Evolutionary conservation across 1,140 invertebrate genomes (phyloP).

Genomic region (Anagrus nilaparvatae): DNA sequence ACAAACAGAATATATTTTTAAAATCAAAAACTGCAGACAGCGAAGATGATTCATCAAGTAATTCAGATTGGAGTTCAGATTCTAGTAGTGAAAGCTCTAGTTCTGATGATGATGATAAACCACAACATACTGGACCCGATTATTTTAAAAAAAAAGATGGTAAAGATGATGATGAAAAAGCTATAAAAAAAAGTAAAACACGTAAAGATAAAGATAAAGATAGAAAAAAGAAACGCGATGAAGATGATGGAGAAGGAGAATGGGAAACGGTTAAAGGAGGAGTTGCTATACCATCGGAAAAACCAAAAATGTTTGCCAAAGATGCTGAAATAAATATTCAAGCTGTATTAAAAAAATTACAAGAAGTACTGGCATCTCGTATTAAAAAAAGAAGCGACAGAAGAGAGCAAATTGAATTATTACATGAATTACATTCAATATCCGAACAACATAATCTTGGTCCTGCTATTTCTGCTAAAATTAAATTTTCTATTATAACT

Average conservation of each 20-base stretch:
- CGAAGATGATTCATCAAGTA: conserved; percentile 66
- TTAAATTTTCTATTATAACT: conserved; percentile 87
- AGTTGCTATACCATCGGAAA: conserved; percentile 63
- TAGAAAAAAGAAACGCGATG: conserved; percentile 45
- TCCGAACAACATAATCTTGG: conserved; percentile 80
- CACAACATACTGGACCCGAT: too few relatives aligned
- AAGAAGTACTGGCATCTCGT: conserved; percentile 84
- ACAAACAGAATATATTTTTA: conserved; percentile 23
- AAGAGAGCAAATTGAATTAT: conserved; percentile 80
- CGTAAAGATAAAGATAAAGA: conserved; percentile 49
- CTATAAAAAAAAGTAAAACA: conserved; percentile 49
- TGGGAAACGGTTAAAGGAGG: conserved; percentile 84
- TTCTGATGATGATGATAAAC: conserved; percentile 67
- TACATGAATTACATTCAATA: conserved; percentile 84
- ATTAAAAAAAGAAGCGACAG: conserved; percentile 91
- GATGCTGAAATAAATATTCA: conserved; percentile 90
- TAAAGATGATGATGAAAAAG: conserved; percentile 63
- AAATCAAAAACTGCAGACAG: conserved; percentile 35
- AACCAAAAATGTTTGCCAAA: conserved; percentile 96
- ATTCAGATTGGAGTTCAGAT: conserved; percentile 78
- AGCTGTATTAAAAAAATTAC: conserved; percentile 85
- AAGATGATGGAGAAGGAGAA: conserved; percentile 72
- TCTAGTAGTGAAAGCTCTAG: conserved; percentile 64
- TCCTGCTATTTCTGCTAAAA: conserved; percentile 77
- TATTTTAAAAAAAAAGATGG: neutral